Evolutionary conservation across 1,140 invertebrate genomes (phyloP).

Genomic region (Drosophila hydei): DNA sequence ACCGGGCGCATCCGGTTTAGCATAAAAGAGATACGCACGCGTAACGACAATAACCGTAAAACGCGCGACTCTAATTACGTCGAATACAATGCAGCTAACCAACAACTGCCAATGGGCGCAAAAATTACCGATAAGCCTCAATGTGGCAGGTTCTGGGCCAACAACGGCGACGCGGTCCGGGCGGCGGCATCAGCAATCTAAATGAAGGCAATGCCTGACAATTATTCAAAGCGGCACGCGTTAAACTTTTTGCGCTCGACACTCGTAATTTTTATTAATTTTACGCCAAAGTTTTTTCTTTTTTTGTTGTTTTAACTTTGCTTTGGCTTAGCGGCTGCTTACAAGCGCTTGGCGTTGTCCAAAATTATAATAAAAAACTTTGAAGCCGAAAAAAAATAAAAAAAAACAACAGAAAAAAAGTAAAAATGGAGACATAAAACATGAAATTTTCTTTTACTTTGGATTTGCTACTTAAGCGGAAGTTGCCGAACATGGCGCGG

Average conservation of each 20-base stretch:
- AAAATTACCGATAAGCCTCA: slow-evolving; percentile 40
- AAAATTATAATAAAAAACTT: slow-evolving; percentile 79
- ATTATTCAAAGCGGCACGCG: slow-evolving; percentile 60
- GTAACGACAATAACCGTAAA: slow-evolving; percentile 63
- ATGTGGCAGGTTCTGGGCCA: slow-evolving; percentile 8
- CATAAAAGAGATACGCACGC: slow-evolving; percentile 59
- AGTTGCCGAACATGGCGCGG: slow-evolving; percentile 25
- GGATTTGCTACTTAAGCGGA: slow-evolving; percentile 71
- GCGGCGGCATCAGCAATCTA: background rate
- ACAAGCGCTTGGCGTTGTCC: slow-evolving; percentile 71
- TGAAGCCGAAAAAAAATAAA: slow-evolving; percentile 34
- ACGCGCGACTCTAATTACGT: slow-evolving; percentile 61
- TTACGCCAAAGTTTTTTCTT: slow-evolving; percentile 45
- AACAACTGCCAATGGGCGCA: slow-evolving; percentile 20
- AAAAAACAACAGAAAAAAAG: slow-evolving; percentile 34
- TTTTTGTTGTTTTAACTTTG: slow-evolving; percentile 3
- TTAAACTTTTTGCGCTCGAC: slow-evolving; percentile 56
- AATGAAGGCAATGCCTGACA: slow-evolving; percentile 34
- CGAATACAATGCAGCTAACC: slow-evolving; percentile 29
- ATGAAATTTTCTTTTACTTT: slow-evolving; percentile 71
- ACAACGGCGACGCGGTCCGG: background rate
- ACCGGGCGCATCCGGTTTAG: slow-evolving; percentile 37
- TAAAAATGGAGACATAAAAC: slow-evolving; percentile 45
- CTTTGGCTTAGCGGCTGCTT: slow-evolving; percentile 67
- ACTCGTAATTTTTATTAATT: slow-evolving; percentile 79